Conservation (phyloP, 2,113 vertebrate genomes). For the Chlamydotis undulata region DNA sequence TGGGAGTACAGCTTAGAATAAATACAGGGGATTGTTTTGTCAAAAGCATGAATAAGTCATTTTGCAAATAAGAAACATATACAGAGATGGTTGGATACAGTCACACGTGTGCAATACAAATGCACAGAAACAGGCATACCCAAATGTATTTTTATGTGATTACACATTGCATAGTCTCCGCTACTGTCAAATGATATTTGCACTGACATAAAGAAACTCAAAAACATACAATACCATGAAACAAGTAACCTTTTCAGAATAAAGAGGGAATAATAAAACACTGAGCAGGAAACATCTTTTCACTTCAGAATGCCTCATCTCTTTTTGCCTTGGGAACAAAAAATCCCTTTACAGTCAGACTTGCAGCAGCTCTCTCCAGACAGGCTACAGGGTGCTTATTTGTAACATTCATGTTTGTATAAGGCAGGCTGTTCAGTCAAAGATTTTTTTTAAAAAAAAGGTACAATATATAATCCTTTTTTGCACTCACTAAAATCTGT, state of each 20-base stretch:
- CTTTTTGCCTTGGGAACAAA: constrained; percentile 7
- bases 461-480: background rate
- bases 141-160: background rate
- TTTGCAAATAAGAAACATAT: background rate
- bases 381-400: background rate
- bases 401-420: background rate
- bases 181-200: background rate
- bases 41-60: background rate
- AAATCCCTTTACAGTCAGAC: background rate
- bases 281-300: background rate
- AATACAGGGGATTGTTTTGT: background rate
- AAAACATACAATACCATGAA: background rate
- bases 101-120: background rate
- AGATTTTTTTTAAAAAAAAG: background rate
- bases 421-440: background rate
- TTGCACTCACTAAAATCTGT: background rate
- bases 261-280: background rate
- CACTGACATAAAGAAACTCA: background rate
- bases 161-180: background rate
- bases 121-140: background rate
- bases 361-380: background rate
- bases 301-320: background rate
- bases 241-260: background rate
- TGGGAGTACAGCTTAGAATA: background rate
- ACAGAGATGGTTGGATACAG: background rate